Percentiles rank a stretch among this genome's conserved stretches.
These are phyloP conservation scores for Bruchidius siliquastri DNA, from an alignment of 2,888 invertebrate genomes.

Conservation along the genomic window DNA sequence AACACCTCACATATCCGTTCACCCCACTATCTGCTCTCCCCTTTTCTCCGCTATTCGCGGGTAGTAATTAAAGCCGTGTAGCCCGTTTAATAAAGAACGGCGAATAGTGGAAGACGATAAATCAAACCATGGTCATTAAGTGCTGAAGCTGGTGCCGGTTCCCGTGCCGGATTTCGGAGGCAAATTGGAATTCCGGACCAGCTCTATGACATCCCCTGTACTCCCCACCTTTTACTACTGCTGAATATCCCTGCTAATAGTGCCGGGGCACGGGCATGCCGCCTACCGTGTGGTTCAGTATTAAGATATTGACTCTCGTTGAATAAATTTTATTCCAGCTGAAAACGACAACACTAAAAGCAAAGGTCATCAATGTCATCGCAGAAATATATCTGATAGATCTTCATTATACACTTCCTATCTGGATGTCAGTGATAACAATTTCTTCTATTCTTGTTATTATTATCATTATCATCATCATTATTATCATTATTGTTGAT, in stretches of 20 bases:
- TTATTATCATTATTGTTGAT: too few species aligned
- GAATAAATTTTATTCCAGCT: too few species aligned
- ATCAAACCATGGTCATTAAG: conserved; percentile 3
- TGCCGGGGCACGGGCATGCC: neutral
- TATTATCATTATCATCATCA: too few species aligned
- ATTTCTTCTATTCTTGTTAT: too few species aligned
- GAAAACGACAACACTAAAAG: too few species aligned
- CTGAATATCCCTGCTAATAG: conserved; percentile 1
- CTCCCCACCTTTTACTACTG: neutral
- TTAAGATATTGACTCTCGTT: neutral
- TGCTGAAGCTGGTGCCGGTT: neutral
- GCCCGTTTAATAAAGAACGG: neutral
- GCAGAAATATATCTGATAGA: too few species aligned
- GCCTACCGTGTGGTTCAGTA: neutral
- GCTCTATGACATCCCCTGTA: neutral
- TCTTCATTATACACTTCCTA: too few species aligned
- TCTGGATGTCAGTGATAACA: too few species aligned
- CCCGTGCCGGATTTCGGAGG: conserved; percentile 1
- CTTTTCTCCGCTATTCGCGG: neutral
- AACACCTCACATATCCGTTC: neutral
- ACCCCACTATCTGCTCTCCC: neutral
- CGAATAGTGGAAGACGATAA: neutral
- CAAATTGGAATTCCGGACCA: conserved; percentile 3
- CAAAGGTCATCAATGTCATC: too few species aligned
- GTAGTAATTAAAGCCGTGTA: neutral